Evolutionary conservation across 2,797 vertebrate species (phyloP).

Genomic region (Gymnoscopelus braueri): DNA sequence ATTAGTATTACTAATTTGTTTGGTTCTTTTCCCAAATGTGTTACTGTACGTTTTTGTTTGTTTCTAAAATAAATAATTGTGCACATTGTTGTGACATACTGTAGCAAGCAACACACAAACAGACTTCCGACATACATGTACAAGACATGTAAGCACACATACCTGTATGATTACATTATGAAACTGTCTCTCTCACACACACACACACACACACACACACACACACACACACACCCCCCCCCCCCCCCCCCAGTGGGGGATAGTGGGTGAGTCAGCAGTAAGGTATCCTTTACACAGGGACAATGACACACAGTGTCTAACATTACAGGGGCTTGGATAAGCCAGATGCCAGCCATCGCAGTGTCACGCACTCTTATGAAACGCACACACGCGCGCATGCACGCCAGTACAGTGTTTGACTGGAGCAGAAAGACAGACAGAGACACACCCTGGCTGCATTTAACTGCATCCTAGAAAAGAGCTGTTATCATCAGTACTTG

Average conservation of each 20-base stretch:
- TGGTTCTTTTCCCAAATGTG: no score
- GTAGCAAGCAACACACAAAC: no score
- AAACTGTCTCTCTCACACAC: no score
- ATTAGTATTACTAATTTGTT: no score
- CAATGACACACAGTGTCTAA: constrained; percentile 58
- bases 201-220: no score
- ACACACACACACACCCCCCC: not conserved
- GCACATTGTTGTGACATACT: no score
- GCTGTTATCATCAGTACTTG: constrained; percentile 4
- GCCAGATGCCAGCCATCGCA: constrained; percentile 29
- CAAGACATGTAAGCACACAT: no score
- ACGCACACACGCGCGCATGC: not conserved
- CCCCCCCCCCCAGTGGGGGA: constrained; percentile 18
- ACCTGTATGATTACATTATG: no score
- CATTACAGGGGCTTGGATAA: constrained; percentile 53
- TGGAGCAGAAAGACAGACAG: not conserved
- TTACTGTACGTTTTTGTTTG: no score
- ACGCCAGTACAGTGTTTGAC: not conserved
- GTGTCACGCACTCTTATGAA: not conserved
- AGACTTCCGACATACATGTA: no score
- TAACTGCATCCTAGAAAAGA: constrained; percentile 6
- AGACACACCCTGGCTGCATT: constrained; percentile 26
- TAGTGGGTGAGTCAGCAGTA: constrained; percentile 42
- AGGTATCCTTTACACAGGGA: constrained; percentile 58
- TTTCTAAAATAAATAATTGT: no score